These are phyloP conservation scores for Botrylloides violaceus DNA, from an alignment of 23 tunicate species.

Conservation along the genomic window DNA sequence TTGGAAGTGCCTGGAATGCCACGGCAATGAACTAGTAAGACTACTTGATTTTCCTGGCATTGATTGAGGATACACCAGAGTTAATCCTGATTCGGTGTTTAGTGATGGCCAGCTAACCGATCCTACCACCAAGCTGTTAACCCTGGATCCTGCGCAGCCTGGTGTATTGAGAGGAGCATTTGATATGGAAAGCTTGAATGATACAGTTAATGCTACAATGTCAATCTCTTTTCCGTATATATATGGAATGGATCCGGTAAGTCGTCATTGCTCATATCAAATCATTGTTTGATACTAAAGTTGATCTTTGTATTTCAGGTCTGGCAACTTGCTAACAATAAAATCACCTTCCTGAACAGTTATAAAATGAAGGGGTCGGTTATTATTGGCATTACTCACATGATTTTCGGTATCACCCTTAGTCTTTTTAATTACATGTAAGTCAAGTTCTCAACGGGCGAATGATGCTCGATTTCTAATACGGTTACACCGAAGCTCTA, in stretches of 20 bases:
- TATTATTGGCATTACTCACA: constrained; percentile 58
- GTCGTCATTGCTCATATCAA: background rate
- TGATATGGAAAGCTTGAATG: constrained; percentile 12
- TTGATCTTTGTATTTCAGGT: constrained; percentile 22
- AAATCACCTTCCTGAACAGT: constrained; percentile 59
- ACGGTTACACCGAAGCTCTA: too few species aligned
- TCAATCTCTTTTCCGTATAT: constrained; percentile 65
- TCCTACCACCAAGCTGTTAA: constrained; percentile 6
- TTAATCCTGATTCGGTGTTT: too few species aligned
- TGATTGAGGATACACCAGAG: background rate
- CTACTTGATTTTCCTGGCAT: background rate
- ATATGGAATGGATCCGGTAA: constrained; percentile 89
- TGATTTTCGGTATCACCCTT: constrained; percentile 71
- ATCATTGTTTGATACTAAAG: background rate
- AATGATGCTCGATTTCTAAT: too few species aligned
- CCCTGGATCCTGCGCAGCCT: constrained; percentile 41
- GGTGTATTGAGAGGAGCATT: constrained; percentile 39
- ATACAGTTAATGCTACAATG: too few species aligned
- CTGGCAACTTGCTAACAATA: constrained; percentile 78
- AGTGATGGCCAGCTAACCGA: background rate
- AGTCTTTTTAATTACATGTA: constrained; percentile 40
- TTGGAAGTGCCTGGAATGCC: constrained; percentile 86
- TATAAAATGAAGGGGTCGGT: constrained; percentile 80
- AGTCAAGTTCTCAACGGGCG: background rate
- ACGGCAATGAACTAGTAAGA: constrained; percentile 50